phyloP scores from a whole-genome alignment of 1,140 invertebrate genomes.

The Zophobas morio region DNA sequence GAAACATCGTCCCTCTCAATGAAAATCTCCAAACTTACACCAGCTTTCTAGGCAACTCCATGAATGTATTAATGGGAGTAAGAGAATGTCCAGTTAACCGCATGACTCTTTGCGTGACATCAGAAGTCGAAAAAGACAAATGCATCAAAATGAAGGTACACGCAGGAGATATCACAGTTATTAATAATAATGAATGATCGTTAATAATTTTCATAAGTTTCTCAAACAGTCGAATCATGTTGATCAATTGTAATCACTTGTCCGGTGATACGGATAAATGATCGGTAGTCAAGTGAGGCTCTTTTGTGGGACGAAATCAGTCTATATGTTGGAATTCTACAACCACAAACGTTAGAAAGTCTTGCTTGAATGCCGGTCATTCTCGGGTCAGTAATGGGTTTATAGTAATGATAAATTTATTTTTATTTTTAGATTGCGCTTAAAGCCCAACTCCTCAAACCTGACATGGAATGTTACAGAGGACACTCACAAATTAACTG shows the following conservation, averaged over 20 bases:
- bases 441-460: constrained; percentile 89
- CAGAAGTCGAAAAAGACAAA: constrained; percentile 91
- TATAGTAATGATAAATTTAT: constrained; percentile 19
- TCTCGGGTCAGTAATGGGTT: not conserved
- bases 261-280: too few relatives aligned
- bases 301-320: too few relatives aligned
- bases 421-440: constrained; percentile 79
- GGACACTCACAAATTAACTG: constrained; percentile 90
- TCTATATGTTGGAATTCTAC: too few relatives aligned
- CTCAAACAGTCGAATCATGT: too few relatives aligned
- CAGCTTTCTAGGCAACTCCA: constrained; percentile 74
- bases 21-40: constrained; percentile 76
- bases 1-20: constrained; percentile 73
- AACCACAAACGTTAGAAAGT: too few relatives aligned
- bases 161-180: not conserved
- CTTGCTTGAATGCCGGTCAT: too few relatives aligned
- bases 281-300: too few relatives aligned
- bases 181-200: not conserved
- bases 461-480: constrained; percentile 89
- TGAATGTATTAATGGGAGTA: constrained; percentile 80
- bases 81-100: constrained; percentile 84
- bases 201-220: too few relatives aligned
- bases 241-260: too few relatives aligned
- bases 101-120: constrained; percentile 92
- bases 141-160: constrained; percentile 93